Evolutionary conservation across 1,140 invertebrate species (phyloP).

Genomic region (Lordiphosa mommai): DNA sequence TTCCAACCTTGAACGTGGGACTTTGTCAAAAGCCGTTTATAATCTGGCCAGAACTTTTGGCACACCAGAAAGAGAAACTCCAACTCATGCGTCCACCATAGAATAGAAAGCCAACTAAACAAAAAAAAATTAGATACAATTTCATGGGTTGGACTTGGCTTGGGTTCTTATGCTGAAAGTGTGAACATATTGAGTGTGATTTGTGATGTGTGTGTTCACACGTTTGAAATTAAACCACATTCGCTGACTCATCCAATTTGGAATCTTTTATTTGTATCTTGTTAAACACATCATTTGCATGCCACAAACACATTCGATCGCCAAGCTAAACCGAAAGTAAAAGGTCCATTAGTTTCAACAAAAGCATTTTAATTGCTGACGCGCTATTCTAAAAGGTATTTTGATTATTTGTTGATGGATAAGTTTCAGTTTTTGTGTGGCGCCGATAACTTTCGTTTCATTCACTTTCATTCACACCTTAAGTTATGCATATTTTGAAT

Average conservation of each 20-base stretch:
- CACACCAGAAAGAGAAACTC: conserved; percentile 64
- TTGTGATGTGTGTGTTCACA: conserved; percentile 18
- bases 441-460: conserved; percentile 60
- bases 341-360: conserved; percentile 68
- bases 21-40: conserved; percentile 25
- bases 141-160: conserved; percentile 62
- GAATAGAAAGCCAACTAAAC: conserved; percentile 56
- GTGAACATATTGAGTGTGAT: conserved; percentile 28
- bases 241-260: conserved; percentile 24
- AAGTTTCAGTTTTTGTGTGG: conserved; percentile 33
- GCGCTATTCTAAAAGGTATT: conserved; percentile 44
- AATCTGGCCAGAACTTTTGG: conserved; percentile 40
- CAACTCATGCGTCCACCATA: conserved; percentile 25
- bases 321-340: conserved; percentile 49
- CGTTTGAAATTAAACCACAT: conserved; percentile 11
- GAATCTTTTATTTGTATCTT: conserved; percentile 4
- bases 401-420: conserved; percentile 37
- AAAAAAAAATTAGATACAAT: conserved; percentile 61
- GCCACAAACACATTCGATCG: conserved; percentile 37
- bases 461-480: conserved; percentile 70
- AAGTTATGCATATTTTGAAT: conserved; percentile 28
- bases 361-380: conserved; percentile 67
- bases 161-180: conserved; percentile 67
- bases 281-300: conserved; percentile 58
- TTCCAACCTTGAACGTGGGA: conserved; percentile 41